Evolutionary conservation across 2,113 vertebrate species (phyloP).

Genomic region (Malurus alboscapulatus): DNA sequence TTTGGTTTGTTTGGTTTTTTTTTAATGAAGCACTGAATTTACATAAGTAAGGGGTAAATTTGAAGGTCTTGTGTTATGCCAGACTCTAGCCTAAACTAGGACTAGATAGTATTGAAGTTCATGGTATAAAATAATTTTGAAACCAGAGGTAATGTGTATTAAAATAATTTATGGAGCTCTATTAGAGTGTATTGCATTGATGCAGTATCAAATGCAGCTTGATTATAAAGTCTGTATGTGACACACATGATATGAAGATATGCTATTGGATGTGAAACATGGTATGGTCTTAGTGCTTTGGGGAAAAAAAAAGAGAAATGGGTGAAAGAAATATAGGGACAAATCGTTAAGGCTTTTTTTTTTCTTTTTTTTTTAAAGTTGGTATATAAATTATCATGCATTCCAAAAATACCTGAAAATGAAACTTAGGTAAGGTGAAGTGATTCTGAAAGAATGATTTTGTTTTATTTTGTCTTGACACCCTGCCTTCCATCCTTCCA

Average conservation of each 20-base stretch:
- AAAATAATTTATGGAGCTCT: not conserved
- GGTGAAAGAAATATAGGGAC: not conserved
- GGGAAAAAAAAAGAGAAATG: not conserved
- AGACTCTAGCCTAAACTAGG: not conserved
- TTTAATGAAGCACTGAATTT: not conserved
- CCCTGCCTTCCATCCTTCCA: not conserved
- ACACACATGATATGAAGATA: not conserved
- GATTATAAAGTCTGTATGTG: not conserved
- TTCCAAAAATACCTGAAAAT: not conserved
- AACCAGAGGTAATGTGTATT: not conserved
- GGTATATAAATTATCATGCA: rapidly evolving
- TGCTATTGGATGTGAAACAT: not conserved
- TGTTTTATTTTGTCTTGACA: not conserved
- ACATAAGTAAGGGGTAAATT: not conserved
- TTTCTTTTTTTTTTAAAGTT: too few species aligned
- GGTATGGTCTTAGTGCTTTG: not conserved
- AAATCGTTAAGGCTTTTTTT: not conserved
- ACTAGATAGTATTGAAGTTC: not conserved
- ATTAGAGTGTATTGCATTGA: not conserved
- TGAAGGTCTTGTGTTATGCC: not conserved
- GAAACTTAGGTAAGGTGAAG: not conserved
- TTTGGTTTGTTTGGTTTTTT: too few species aligned
- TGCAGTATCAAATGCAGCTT: not conserved
- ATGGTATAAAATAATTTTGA: not conserved
- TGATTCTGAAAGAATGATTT: not conserved